Conservation (phyloP, 1,140 invertebrate genomes). For the Zophobas morio region DNA sequence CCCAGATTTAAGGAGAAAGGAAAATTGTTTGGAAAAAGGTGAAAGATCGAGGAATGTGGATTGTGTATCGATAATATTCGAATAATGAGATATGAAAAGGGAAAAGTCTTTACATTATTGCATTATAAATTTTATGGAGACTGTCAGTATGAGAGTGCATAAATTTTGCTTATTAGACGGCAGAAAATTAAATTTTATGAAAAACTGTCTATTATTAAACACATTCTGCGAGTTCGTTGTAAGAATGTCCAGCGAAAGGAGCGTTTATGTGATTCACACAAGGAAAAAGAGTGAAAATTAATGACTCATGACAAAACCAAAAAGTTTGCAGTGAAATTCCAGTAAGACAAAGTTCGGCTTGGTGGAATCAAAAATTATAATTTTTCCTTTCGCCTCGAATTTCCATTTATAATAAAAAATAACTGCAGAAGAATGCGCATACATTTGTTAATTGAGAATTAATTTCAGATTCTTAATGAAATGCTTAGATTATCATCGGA, state of each 20-base stretch:
- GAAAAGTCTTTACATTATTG: slow-evolving; percentile 19
- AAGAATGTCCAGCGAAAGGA: too few relatives aligned
- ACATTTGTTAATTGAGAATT: too few relatives aligned
- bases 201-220: not conserved
- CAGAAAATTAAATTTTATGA: not conserved
- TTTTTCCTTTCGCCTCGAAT: too few relatives aligned
- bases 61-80: not conserved
- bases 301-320: too few relatives aligned
- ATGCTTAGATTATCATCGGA: slow-evolving; percentile 33
- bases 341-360: too few relatives aligned
- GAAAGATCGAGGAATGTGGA: slow-evolving; percentile 15
- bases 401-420: too few relatives aligned
- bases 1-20: slow-evolving; percentile 6
- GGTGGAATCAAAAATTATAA: too few relatives aligned
- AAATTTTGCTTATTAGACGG: not conserved
- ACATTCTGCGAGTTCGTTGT: too few relatives aligned
- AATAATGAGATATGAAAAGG: slow-evolving; percentile 21
- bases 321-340: too few relatives aligned
- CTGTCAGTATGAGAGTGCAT: slow-evolving; percentile 5
- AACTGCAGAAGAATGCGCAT: too few relatives aligned
- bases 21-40: slow-evolving; percentile 16
- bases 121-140: slow-evolving; percentile 19
- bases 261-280: too few relatives aligned
- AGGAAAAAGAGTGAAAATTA: too few relatives aligned
- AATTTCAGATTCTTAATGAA: not conserved